Percentiles rank a stretch among this genome's conserved stretches.
Conservation (phyloP, 1,140 invertebrate species). For the Pissodes strobi region DNA sequence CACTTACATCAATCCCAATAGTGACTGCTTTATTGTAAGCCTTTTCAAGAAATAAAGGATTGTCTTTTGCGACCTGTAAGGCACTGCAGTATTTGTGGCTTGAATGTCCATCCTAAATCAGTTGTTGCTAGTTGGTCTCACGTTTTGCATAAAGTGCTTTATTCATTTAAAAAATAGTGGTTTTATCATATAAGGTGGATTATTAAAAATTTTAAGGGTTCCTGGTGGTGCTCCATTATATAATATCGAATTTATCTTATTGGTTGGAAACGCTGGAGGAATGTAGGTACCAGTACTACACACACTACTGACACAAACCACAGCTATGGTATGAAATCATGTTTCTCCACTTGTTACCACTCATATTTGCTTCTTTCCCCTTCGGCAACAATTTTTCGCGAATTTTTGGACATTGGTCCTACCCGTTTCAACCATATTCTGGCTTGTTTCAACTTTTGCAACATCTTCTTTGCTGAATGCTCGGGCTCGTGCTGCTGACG, state of each 20-base stretch:
- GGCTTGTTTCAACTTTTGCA: not conserved
- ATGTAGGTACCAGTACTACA: not conserved
- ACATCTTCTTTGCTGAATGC: not conserved
- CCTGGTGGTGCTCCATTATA: not conserved
- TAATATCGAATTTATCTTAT: no score
- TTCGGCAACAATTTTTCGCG: not conserved
- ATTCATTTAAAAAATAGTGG: no score
- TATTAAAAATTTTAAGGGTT: not conserved
- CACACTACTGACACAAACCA: not conserved
- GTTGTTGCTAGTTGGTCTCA: not conserved
- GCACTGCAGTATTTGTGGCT: not conserved
- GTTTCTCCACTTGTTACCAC: not conserved
- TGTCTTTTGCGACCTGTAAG: not conserved
- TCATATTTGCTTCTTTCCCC: not conserved
- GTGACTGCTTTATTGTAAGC: not conserved
- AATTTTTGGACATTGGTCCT: no score
- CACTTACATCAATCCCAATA: not conserved
- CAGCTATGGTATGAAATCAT: not conserved
- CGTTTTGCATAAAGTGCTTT: not conserved
- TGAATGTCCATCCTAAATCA: not conserved
- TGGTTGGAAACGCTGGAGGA: not conserved
- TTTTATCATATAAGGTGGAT: not conserved
- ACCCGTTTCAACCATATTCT: no score
- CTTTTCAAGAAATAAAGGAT: not conserved
- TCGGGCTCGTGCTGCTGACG: not conserved